Percentiles rank a stretch among this genome's conserved stretches.
phyloP scores from a whole-genome alignment of 2,888 invertebrate species.

The Ametastegia equiseti region DNA sequence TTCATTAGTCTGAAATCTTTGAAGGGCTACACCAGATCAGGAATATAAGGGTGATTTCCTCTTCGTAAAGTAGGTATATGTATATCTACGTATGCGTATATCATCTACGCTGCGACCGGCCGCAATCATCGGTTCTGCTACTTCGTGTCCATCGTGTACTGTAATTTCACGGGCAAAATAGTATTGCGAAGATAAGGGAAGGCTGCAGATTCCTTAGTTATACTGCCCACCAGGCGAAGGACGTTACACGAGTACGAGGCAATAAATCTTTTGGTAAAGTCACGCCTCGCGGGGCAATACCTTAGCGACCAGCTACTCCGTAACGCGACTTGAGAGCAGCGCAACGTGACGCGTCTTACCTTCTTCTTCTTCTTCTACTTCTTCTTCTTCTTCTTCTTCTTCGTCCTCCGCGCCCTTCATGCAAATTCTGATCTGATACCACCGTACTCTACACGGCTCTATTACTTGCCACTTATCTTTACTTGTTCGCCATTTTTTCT shows the following conservation, averaged over 20 bases:
- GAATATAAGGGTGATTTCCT: too few relatives aligned
- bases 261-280: conserved; percentile 44
- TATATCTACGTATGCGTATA: too few relatives aligned
- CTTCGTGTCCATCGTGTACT: background rate
- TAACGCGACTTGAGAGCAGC: too few relatives aligned
- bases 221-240: conserved; percentile 15
- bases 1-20: too few relatives aligned
- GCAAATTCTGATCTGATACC: conserved; percentile 68
- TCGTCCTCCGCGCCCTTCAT: conserved; percentile 51
- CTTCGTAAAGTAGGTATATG: too few relatives aligned
- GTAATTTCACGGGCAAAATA: background rate
- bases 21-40: too few relatives aligned
- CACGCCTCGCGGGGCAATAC: conserved; percentile 44
- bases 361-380: background rate
- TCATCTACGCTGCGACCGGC: too few relatives aligned
- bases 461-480: conserved; percentile 62
- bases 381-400: background rate
- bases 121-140: background rate
- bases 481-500: conserved; percentile 53
- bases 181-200: conserved; percentile 7
- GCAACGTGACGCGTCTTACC: conserved; percentile 19
- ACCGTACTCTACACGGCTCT: conserved; percentile 60
- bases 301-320: background rate
- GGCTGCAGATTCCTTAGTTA: conserved; percentile 11
- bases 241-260: conserved; percentile 10